Base-by-base conservation (phyloP, 2,797 vertebrate species). In the Ispidina picta region DNA sequence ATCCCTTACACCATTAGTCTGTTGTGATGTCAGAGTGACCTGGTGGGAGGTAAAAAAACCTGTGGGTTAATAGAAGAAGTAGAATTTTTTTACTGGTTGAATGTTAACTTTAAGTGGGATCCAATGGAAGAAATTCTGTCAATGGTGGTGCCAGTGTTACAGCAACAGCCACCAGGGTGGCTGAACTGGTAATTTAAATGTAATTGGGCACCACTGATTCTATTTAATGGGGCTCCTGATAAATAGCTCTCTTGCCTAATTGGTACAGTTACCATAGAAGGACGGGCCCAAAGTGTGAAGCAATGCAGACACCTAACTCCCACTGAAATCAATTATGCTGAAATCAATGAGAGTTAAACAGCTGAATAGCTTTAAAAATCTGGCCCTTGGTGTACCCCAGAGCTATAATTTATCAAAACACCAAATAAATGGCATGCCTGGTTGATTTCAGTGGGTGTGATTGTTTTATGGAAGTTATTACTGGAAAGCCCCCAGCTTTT, bases 241-340 rank as follows among this genome's bases (percentile, higher is more conserved):
- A 92, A 95, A 92, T 88, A 80, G 65, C 46, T 93, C 62, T 83
- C 77, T 69, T 91, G 78, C 58, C 62, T 95, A 96, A 95, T 92
- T 93, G 83, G 89, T 84, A 48, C 81, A 83, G 91, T 83, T 88
- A 44, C 87, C 62, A 62, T 9, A 94, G 93, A 82, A 88, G 93
- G 81, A 75, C 81, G 69, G 58, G 81, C 68, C 93, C 84, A 72
- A 90, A 91, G 83, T 75, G 58, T 51, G 82, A 86, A 89, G 86
- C 26, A 51, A 77, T 65, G 37, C 69, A 87, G 82, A 79, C 88
- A 89, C 90, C 88, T 75, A 94, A 90, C 88, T 96, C 95, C 93
- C 95, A 90, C 94, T 90, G 94, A 96, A 95, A 95, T 93, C 94
- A 95, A 93, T 94, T 96, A 94, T 2, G 2, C 37, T 83, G 82